A percentile compares a stretch with the other conserved stretches of the same genome.
phyloP scores from a whole-genome alignment of 1,140 invertebrate species.

The Bombus terrestris region DNA sequence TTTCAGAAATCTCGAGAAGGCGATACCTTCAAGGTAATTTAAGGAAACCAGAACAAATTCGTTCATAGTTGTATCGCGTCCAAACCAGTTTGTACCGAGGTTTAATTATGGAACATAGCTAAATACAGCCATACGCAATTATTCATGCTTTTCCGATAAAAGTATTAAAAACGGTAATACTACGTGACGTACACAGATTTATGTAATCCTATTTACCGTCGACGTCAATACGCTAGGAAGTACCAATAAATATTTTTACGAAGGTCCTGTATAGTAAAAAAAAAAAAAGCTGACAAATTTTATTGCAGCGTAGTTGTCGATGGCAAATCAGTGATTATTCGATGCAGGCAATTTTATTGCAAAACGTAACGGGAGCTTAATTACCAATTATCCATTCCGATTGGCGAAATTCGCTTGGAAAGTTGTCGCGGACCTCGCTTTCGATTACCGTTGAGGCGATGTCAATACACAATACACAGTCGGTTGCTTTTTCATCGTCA shows the following conservation, averaged over 20 bases:
- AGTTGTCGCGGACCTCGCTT: background rate
- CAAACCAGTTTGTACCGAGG: background rate
- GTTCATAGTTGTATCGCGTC: too few species aligned
- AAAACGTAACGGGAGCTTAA: background rate
- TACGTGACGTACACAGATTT: background rate
- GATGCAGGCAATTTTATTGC: background rate
- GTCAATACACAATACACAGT: background rate
- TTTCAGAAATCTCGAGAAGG: background rate
- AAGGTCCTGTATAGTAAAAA: too few species aligned
- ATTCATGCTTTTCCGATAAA: slow-evolving; percentile 8
- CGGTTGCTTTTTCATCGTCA: slow-evolving; percentile 60
- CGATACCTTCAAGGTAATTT: too few species aligned
- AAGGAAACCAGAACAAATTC: background rate
- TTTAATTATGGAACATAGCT: slow-evolving; percentile 9
- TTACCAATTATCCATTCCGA: background rate
- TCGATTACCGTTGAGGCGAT: background rate
- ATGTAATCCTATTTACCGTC: background rate
- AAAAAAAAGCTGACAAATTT: background rate
- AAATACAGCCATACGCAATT: background rate
- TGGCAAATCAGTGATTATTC: background rate
- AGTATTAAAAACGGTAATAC: background rate
- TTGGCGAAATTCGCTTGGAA: background rate
- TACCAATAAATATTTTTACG: background rate
- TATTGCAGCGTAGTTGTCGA: background rate
- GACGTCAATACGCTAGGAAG: background rate